Percentiles rank a stretch among this genome's conserved stretches.
Conservation (phyloP, 2,888 invertebrate species). For the Drosophila mercatorum region DNA sequence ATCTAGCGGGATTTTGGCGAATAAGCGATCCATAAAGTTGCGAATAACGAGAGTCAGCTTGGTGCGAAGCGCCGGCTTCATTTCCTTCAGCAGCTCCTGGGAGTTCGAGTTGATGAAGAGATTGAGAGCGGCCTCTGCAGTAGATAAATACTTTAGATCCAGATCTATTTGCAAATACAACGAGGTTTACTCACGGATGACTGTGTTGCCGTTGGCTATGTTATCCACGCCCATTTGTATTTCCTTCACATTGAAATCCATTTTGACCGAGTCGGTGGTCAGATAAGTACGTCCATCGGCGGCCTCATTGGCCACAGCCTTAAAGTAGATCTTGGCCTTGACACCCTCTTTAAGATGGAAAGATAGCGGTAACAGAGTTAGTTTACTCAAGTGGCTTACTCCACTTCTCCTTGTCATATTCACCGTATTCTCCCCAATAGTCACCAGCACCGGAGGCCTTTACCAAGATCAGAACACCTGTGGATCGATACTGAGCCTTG, state of each 20-base stretch:
- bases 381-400: too few relatives aligned
- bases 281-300: conserved; percentile 89
- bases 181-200: conserved; percentile 88
- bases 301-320: conserved; percentile 87
- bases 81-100: conserved; percentile 93
- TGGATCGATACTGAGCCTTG: conserved; percentile 91
- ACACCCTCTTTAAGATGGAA: conserved; percentile 89
- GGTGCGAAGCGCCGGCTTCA: conserved; percentile 92
- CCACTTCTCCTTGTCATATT: conserved; percentile 41
- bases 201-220: conserved; percentile 91
- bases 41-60: conserved; percentile 91
- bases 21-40: conserved; percentile 90
- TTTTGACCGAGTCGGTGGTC: conserved; percentile 90
- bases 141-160: neutral
- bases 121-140: conserved; percentile 92
- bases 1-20: conserved; percentile 91
- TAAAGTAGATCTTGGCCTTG: conserved; percentile 93
- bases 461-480: conserved; percentile 91
- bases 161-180: neutral
- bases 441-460: conserved; percentile 94
- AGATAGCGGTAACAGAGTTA: neutral
- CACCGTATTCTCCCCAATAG: conserved; percentile 96
- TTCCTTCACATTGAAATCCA: conserved; percentile 93
- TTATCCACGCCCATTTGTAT: conserved; percentile 95
- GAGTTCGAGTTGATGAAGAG: conserved; percentile 94